Evolutionary conservation across 2,113 vertebrate species (phyloP), one percentile per base, ranked within the genome.

Genomic region (Gadus chalcogrammus): DNA sequence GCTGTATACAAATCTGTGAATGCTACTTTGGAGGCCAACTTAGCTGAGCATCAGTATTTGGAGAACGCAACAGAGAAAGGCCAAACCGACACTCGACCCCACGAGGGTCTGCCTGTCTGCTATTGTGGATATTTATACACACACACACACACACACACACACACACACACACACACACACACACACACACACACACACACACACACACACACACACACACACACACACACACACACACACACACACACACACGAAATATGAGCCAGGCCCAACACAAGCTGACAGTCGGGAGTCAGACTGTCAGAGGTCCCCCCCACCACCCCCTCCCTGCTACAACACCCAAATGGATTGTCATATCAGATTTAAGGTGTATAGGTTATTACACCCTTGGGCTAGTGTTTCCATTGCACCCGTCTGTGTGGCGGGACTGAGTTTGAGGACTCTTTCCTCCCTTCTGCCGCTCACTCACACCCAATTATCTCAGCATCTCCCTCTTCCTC

Each of bases 381-480:
- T 92, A 91, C 91, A 93, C 91, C 92, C 91, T 93, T 93, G 91
- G 90, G 89, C 88, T 93, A 89, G 80, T 75, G 86, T 92, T 92
- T 92, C 91, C 86, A 92, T 88, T 83, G 87, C 82, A 80, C 81
- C 84, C 81, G 85, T 91, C 91, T 86, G 84, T 74, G 85, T 70
- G 81, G 77, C 78, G 58, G 77, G 88, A 88, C 90, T 82, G 68
- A 86, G 85, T 90, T 92, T 71, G 86, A 87, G 79, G 86, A 88
- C 86, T 90, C 76, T 81, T 31, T 31, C 9, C 38, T 9, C 42
- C 42, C 42, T 48, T 48, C 42, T 48, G 42, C 42, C 42, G 12
- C 42, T 48, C 42, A 48, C 12, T 48, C 42, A 48, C 42, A 48
- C 42, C 42, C 42, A 48, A 13, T 48, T 48, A 48, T 48, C 42